These are phyloP conservation scores for Champsocephalus gunnari DNA, from an alignment of 2,797 vertebrate species.

Conservation along the genomic window DNA sequence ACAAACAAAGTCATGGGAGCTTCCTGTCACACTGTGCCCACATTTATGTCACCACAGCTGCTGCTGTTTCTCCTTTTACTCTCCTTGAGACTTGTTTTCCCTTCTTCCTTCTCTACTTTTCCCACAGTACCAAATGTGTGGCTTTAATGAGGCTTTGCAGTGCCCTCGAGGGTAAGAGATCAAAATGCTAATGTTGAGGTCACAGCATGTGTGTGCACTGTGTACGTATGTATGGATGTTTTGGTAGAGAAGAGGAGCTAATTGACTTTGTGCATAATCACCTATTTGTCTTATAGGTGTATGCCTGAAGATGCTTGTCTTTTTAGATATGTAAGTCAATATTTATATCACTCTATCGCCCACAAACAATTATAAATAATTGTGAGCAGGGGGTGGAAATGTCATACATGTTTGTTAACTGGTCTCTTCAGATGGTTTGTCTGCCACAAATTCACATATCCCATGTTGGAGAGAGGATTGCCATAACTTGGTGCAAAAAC, in stretches of 20 bases:
- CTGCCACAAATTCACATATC: not conserved
- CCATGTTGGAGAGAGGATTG: not conserved
- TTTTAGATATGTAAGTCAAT: not conserved
- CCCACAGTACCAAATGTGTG: constrained; percentile 25
- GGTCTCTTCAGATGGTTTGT: not conserved
- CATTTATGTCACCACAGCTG: constrained; percentile 5
- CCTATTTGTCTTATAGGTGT: not conserved
- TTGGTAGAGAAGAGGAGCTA: not conserved
- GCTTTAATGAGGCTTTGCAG: constrained; percentile 52
- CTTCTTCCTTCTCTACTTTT: constrained; percentile 2
- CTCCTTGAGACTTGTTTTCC: not conserved
- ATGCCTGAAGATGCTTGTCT: not conserved
- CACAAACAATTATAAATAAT: not conserved
- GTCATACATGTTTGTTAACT: not conserved
- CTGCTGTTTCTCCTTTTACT: constrained; percentile 5
- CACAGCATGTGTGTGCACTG: constrained; percentile 15
- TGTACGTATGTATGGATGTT: not conserved
- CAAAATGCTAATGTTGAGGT: constrained; percentile 33
- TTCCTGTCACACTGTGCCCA: constrained; percentile 2
- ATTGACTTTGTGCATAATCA: not conserved
- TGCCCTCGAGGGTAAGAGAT: constrained; percentile 40
- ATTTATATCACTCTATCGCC: not conserved
- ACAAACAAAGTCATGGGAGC: constrained; percentile 21
- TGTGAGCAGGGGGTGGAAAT: not conserved
- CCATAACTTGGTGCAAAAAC: not conserved